A percentile compares a stretch with the other conserved stretches of the same genome.
phyloP scores from a whole-genome alignment of 2,113 vertebrate species.

The Pluvianellus socialis region DNA sequence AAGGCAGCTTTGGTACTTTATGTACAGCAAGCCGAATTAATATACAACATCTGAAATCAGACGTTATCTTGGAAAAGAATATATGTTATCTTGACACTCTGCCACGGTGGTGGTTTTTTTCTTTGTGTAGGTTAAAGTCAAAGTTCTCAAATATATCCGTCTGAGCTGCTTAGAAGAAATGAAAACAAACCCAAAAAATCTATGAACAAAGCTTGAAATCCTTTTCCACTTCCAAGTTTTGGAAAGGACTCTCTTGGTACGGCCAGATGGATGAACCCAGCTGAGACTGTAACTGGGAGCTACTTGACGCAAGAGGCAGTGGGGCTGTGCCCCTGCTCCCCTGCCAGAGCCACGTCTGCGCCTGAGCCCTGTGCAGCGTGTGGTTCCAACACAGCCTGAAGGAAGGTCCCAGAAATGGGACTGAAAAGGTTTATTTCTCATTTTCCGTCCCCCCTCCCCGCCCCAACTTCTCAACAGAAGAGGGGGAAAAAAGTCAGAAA shows the following conservation, averaged over 20 bases:
- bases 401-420: neutral
- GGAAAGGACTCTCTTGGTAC: neutral
- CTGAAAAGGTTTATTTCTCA: neutral
- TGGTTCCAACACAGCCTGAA: neutral
- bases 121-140: neutral
- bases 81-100: neutral
- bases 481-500: neutral
- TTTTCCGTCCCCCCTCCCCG: neutral
- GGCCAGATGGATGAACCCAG: neutral
- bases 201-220: neutral
- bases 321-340: neutral
- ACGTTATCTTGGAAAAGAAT: neutral
- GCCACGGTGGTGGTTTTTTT: neutral
- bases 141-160: neutral
- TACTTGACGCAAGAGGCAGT: neutral
- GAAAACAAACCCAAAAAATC: no score
- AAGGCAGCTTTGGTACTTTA: neutral
- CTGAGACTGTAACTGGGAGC: neutral
- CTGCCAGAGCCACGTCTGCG: neutral
- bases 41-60: neutral
- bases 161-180: neutral
- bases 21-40: neutral
- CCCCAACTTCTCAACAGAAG: neutral
- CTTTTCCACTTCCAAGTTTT: neutral
- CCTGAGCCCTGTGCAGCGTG: accelerated